Percentiles rank a stretch among this genome's conserved stretches.
phyloP scores from a whole-genome alignment of 2,797 vertebrate species.

The Danio kyathit region DNA sequence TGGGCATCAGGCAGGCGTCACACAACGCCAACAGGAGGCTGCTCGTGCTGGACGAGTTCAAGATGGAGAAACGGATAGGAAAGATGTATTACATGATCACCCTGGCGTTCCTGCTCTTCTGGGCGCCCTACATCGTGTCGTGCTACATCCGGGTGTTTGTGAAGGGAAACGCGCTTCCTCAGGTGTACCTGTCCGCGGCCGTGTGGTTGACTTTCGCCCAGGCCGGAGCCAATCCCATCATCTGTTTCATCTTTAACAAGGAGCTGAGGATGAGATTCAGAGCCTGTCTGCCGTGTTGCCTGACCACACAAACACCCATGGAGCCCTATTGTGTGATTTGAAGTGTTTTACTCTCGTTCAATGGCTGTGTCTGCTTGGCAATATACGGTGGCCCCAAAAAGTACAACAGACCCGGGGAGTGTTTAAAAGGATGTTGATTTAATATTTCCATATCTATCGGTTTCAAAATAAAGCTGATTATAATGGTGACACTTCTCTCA shows the following conservation, averaged over 20 bases:
- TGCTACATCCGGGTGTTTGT: slow-evolving; percentile 93
- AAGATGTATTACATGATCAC: slow-evolving; percentile 98
- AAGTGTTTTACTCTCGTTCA: slow-evolving; percentile 42
- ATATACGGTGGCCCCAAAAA: slow-evolving; percentile 11
- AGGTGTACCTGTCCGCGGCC: slow-evolving; percentile 90
- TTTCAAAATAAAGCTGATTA: not conserved
- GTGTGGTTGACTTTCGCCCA: slow-evolving; percentile 97
- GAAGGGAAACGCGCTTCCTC: slow-evolving; percentile 85
- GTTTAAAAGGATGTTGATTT: not conserved
- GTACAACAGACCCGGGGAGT: not conserved
- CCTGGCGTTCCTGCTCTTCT: slow-evolving; percentile 89
- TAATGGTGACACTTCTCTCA: not conserved
- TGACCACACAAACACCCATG: slow-evolving; percentile 87
- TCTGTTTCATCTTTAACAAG: slow-evolving; percentile 95
- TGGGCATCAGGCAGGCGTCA: slow-evolving; percentile 90
- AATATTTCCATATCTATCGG: not conserved
- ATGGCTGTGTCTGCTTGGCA: slow-evolving; percentile 1
- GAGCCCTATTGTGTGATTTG: slow-evolving; percentile 87
- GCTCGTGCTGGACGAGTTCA: slow-evolving; percentile 95
- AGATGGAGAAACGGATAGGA: slow-evolving; percentile 94
- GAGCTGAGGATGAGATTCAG: slow-evolving; percentile 90
- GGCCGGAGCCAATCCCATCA: slow-evolving; percentile 92
- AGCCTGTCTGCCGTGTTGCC: slow-evolving; percentile 89
- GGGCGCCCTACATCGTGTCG: slow-evolving; percentile 93
- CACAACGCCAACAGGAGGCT: slow-evolving; percentile 88